These are phyloP conservation scores for Priocnemis perturbator DNA, from an alignment of 2,888 invertebrate species.

Conservation along the genomic window DNA sequence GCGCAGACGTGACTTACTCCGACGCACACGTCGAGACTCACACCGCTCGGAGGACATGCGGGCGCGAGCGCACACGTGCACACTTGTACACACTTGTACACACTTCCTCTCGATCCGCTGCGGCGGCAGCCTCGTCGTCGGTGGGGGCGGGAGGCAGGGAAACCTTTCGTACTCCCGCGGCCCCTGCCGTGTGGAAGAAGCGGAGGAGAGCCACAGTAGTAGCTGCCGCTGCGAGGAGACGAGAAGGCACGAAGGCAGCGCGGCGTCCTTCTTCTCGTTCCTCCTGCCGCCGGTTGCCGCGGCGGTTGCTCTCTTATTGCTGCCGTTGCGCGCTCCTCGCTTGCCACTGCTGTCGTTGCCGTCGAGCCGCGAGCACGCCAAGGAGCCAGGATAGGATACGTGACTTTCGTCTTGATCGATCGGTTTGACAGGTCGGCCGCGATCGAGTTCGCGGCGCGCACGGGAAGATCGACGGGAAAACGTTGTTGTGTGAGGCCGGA, in stretches of 20 bases:
- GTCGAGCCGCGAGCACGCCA: conserved; percentile 11
- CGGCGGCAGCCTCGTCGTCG: not conserved
- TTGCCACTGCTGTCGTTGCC: not conserved
- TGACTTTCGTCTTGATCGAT: too few relatives aligned
- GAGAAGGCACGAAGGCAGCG: conserved; percentile 31
- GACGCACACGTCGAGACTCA: too few relatives aligned
- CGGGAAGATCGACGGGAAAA: too few relatives aligned
- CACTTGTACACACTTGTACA: not conserved
- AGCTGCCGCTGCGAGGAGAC: conserved; percentile 42
- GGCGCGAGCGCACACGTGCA: too few relatives aligned
- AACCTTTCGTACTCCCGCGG: conserved; percentile 40
- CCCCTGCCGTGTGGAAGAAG: conserved; percentile 19
- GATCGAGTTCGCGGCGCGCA: too few relatives aligned
- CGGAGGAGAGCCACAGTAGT: conserved; percentile 42
- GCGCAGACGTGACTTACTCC: too few relatives aligned
- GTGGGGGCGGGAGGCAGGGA: conserved; percentile 15
- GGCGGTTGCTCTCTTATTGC: conserved; percentile 7
- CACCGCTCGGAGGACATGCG: too few relatives aligned
- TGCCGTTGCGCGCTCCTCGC: conserved; percentile 18
- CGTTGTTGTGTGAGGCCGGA: too few relatives aligned
- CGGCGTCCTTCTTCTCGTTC: conserved; percentile 31
- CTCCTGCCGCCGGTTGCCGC: conserved; percentile 7
- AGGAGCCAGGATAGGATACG: too few relatives aligned
- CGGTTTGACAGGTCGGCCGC: too few relatives aligned
- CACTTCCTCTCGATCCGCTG: too few relatives aligned